Conservation (phyloP, 2,113 vertebrate species). For the Myocastor coypus region DNA sequence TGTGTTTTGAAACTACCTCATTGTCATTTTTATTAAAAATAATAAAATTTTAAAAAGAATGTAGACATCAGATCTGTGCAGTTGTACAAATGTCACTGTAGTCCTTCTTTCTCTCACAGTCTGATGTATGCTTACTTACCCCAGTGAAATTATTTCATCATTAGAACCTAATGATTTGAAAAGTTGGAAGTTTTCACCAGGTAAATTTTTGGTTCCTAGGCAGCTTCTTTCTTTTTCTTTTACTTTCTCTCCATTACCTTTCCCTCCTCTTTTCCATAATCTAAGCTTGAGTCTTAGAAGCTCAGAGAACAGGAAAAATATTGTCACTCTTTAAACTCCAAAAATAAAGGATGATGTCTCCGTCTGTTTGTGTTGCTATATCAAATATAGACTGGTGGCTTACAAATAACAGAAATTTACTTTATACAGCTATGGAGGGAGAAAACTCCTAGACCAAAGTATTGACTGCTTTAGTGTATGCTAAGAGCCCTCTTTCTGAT, state of each 20-base stretch:
- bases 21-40: too few species aligned
- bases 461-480: not conserved
- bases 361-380: not conserved
- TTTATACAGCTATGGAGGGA: not conserved
- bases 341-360: not conserved
- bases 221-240: not conserved
- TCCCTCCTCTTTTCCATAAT: not conserved
- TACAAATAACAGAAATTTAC: not conserved
- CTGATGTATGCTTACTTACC: not conserved
- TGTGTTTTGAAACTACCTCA: too few species aligned
- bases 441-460: not conserved
- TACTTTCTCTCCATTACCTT: not conserved
- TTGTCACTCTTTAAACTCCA: not conserved
- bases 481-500: not conserved
- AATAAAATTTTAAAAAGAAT: too few species aligned
- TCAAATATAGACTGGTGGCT: not conserved
- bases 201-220: not conserved
- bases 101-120: not conserved
- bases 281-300: not conserved
- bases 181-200: not conserved
- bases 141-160: constrained; percentile 39
- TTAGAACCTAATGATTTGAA: not conserved
- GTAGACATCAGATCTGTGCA: too few species aligned
- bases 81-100: not conserved
- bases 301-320: not conserved